These are phyloP conservation scores for Chloroclystis v-ata DNA, from an alignment of 2,888 invertebrate genomes.

Conservation along the genomic window DNA sequence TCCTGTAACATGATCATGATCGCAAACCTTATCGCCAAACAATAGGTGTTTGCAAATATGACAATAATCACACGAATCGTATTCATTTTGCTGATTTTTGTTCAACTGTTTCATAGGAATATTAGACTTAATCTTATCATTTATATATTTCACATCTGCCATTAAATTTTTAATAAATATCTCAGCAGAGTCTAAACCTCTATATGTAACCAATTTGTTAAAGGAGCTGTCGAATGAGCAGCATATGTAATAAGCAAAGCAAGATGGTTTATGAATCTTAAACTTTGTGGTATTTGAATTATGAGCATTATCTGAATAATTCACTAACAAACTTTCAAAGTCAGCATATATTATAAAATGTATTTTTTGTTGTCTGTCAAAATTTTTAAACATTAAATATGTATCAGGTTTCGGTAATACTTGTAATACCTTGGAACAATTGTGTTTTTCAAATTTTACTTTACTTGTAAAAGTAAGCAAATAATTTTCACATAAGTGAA, in stretches of 20 bases:
- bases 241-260: constrained; percentile 4
- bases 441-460: too few relatives aligned
- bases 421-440: too few relatives aligned
- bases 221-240: too few relatives aligned
- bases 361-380: constrained; percentile 7
- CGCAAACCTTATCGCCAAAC: constrained; percentile 5
- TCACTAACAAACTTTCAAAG: neutral
- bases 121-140: neutral
- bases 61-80: neutral
- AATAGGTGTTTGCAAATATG: constrained; percentile 1
- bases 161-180: neutral
- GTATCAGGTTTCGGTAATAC: too few relatives aligned
- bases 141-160: neutral
- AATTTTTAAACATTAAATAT: constrained; percentile 1
- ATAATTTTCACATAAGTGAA: too few relatives aligned
- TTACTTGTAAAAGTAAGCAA: too few relatives aligned
- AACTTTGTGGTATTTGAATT: neutral
- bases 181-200: constrained; percentile 1
- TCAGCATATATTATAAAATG: constrained; percentile 4
- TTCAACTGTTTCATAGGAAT: neutral
- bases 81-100: neutral
- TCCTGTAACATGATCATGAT: constrained; percentile 8
- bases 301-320: neutral
- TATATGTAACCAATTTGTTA: neutral
- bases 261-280: neutral